phyloP scores from a whole-genome alignment of 2,113 vertebrate species.

The Tympanuchus pallidicinctus region DNA sequence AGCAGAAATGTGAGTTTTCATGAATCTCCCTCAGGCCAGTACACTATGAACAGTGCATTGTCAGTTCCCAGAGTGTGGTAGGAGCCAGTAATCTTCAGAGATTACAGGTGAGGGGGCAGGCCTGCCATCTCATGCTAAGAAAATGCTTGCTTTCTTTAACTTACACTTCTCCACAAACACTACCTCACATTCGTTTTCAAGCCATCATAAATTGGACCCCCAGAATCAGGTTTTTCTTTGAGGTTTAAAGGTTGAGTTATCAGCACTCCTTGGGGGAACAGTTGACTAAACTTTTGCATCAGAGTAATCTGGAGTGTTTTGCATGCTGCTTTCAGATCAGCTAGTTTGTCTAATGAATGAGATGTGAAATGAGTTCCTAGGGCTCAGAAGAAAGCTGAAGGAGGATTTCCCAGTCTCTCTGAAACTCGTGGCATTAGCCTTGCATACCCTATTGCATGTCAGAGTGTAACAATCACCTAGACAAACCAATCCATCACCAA shows the following conservation, averaged over 20 bases:
- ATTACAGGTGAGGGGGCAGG: slow-evolving; percentile 17
- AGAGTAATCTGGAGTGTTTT: slow-evolving; percentile 16
- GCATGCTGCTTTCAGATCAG: slow-evolving; percentile 56
- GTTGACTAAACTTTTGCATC: not conserved
- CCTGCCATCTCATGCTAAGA: not conserved
- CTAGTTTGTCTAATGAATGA: slow-evolving; percentile 76
- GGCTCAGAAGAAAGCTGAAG: slow-evolving; percentile 45
- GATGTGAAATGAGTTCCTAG: slow-evolving; percentile 68
- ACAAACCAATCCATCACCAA: slow-evolving; percentile 68
- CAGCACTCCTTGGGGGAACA: slow-evolving; percentile 50
- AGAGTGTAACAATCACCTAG: slow-evolving; percentile 67
- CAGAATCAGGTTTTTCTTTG: slow-evolving; percentile 51
- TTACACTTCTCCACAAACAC: slow-evolving; percentile 57
- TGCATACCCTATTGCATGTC: not conserved
- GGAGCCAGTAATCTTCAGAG: slow-evolving; percentile 39
- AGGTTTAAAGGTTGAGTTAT: slow-evolving; percentile 72
- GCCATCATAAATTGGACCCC: not conserved
- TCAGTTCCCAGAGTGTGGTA: not conserved
- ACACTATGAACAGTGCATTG: not conserved
- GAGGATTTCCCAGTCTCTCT: slow-evolving; percentile 52
- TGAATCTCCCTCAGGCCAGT: not conserved
- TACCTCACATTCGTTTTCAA: slow-evolving; percentile 19
- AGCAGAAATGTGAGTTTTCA: not conserved
- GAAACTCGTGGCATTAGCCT: slow-evolving; percentile 14
- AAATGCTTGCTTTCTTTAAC: not conserved